Evolutionary conservation across 2,797 vertebrate species (phyloP), one percentile per base, ranked within the genome.

Genomic region (Xiphorhynchus erythropygius): DNA sequence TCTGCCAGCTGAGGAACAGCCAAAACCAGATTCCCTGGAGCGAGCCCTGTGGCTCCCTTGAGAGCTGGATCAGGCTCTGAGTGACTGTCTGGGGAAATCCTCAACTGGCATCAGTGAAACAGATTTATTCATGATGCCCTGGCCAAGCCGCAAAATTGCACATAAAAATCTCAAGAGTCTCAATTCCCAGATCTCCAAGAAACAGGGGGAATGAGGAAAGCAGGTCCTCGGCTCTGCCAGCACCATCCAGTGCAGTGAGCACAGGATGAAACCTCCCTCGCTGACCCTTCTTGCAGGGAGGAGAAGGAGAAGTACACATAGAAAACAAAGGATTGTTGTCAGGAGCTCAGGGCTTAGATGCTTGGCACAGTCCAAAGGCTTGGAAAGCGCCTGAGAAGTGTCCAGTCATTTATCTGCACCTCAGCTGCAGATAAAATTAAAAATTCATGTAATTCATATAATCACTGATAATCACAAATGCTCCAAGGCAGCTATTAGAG

Each of bases 31-130:
- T 71, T 55, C 37, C 14, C 44, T n/a, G 44, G 73, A 67, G 49
- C 0, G 0, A 82, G 55, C 21, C 73, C 35, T 0, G 0, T 2
- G 24, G 24, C 62, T 84, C 53, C 41, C 69, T 33, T 1, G 0
- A 35, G 84, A 24, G 80, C 88, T 65, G 33, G 56, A 37, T 81
- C 19, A 53, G 28, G 70, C 81, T 89, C 67, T 1, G 0, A 88
- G 35, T 9, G 56, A 13, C 47, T 44, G 59, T 8, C 46, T 37
- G 42, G 44, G 59, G n/a, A 57, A 67, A 92, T 37, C 74, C 83
- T 50, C 77, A 55, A 49, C 74, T 57, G 73, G 69, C 53, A 69
- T 33, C 46, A 75, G 68, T 30, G 62, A 32, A 68, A 84, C 67
- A 73, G 27, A 35, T 92, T 73, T 74, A 68, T 68, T 71, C 50